These are phyloP conservation scores for Athalia rosae DNA, from an alignment of 2,888 invertebrate genomes.

Conservation along the genomic window DNA sequence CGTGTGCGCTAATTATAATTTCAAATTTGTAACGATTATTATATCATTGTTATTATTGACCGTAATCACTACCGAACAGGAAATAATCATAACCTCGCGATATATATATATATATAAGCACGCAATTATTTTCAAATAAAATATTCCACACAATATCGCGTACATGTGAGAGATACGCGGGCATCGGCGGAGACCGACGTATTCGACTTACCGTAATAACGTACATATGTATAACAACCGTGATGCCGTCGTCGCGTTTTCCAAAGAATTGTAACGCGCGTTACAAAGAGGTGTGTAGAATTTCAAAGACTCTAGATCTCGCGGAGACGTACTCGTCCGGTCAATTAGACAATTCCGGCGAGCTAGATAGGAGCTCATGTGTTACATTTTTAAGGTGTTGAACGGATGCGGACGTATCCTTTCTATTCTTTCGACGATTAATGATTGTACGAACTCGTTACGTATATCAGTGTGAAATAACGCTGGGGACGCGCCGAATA, in stretches of 20 bases:
- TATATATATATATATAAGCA: too few species aligned
- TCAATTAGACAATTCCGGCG: conserved; percentile 41
- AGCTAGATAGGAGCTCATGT: background rate
- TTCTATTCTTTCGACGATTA: background rate
- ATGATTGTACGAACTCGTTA: too few species aligned
- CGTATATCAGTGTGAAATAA: too few species aligned
- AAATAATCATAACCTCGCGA: conserved; percentile 63
- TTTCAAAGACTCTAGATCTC: too few species aligned
- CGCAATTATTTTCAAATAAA: conserved; percentile 73
- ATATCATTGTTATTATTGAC: conserved; percentile 55
- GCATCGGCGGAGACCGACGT: too few species aligned
- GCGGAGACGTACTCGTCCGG: conserved; percentile 18
- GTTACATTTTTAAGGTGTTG: background rate
- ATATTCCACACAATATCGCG: conserved; percentile 56
- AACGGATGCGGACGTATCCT: background rate
- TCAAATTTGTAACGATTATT: conserved; percentile 70
- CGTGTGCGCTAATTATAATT: conserved; percentile 67
- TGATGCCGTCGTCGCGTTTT: conserved; percentile 2
- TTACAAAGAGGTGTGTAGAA: too few species aligned
- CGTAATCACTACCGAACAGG: conserved; percentile 70
- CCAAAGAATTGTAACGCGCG: too few species aligned
- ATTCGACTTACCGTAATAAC: background rate
- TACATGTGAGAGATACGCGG: too few species aligned
- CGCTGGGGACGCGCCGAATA: too few species aligned
- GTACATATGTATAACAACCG: conserved; percentile 4